phyloP scores from a whole-genome alignment of 1,140 invertebrate species.

The Habropoda laboriosa region DNA sequence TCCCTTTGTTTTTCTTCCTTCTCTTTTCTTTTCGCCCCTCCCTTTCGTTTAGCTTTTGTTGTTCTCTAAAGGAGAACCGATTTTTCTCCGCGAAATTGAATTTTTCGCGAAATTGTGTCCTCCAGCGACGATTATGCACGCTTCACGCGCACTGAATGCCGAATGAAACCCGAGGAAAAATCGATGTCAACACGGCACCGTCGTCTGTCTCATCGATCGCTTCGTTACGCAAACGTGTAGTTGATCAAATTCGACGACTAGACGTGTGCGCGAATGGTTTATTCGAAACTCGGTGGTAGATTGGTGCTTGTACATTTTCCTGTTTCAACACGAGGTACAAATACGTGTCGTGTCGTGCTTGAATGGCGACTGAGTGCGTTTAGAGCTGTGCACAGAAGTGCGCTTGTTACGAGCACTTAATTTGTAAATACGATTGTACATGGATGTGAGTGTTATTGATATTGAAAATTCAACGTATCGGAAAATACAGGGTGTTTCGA shows the following conservation, averaged over 20 bases:
- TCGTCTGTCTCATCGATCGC: background rate
- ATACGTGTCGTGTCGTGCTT: background rate
- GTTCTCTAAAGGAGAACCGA: background rate
- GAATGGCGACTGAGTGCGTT: background rate
- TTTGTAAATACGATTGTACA: too few relatives aligned
- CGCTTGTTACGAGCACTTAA: background rate
- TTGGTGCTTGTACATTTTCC: background rate
- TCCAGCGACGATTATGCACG: too few relatives aligned
- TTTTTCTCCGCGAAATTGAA: too few relatives aligned
- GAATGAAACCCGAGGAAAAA: slow-evolving; percentile 19
- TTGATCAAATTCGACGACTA: slow-evolving; percentile 23
- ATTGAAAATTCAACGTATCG: too few relatives aligned
- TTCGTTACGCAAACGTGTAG: slow-evolving; percentile 4
- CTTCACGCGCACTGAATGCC: background rate
- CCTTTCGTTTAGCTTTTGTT: too few relatives aligned
- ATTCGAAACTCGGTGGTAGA: background rate
- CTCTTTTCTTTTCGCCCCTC: too few relatives aligned
- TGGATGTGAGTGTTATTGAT: too few relatives aligned
- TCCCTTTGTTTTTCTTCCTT: background rate
- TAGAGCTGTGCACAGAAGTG: background rate
- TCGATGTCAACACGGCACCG: background rate
- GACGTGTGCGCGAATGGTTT: background rate
- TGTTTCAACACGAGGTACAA: background rate
- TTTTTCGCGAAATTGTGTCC: too few relatives aligned
- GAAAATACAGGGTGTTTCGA: too few relatives aligned